Percentiles rank a stretch among this genome's conserved stretches.
Conservation (phyloP, 2,113 vertebrate species). For the Pterophyllum scalare region DNA sequence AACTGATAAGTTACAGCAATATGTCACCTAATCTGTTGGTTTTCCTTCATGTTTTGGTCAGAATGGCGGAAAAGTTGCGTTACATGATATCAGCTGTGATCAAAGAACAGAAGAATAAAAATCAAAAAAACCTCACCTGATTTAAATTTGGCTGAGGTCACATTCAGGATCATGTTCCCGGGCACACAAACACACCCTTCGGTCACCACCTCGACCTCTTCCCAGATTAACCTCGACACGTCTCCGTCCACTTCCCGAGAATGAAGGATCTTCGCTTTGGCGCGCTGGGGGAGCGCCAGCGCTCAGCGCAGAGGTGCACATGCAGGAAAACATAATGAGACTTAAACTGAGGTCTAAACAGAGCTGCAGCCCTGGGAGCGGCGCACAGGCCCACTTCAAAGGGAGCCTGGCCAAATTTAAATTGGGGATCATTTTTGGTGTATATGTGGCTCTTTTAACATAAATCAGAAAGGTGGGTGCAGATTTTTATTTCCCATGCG, state of each 20-base stretch:
- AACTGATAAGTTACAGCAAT: no score
- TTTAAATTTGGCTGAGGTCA: neutral
- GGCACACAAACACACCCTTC: neutral
- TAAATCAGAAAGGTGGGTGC: neutral
- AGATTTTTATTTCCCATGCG: neutral
- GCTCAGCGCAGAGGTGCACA: neutral
- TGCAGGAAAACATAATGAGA: no score
- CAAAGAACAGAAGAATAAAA: no score
- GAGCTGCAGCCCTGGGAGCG: neutral
- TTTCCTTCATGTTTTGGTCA: no score
- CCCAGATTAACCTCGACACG: neutral
- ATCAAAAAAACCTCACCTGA: neutral
- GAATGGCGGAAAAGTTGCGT: no score
- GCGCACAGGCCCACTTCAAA: neutral
- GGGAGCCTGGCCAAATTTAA: no score
- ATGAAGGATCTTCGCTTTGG: no score
- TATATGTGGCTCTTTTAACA: neutral
- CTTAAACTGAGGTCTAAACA: no score
- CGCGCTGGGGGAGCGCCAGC: fast-evolving
- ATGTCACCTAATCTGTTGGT: no score
- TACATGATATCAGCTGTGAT: no score
- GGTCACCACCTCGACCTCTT: neutral
- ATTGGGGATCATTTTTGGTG: no score
- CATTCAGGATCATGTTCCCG: neutral
- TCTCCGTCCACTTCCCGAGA: no score